Percentiles rank a stretch among this genome's conserved stretches.
Conservation (phyloP, 1,140 invertebrate species). For the Drepana arcuata region DNA sequence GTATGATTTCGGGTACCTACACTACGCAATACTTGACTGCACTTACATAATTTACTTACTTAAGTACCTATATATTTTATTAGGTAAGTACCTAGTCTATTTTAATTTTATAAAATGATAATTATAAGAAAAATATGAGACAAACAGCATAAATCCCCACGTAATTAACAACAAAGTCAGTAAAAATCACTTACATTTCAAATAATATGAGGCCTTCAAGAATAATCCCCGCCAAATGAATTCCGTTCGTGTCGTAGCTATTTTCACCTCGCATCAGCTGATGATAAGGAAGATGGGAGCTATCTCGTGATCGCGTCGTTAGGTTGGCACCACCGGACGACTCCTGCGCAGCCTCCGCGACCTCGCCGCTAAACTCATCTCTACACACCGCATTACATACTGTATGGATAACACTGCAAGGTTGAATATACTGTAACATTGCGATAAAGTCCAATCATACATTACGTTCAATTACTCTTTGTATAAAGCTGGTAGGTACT, state of each 20-base stretch:
- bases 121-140: no score
- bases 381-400: not conserved
- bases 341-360: slow-evolving; percentile 45
- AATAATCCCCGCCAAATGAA: slow-evolving; percentile 6
- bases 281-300: slow-evolving; percentile 57
- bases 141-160: no score
- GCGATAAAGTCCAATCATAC: no score
- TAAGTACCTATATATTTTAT: no score
- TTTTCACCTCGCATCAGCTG: slow-evolving; percentile 48
- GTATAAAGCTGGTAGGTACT: no score
- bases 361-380: slow-evolving; percentile 12
- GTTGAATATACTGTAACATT: not conserved
- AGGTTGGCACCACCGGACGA: slow-evolving; percentile 46
- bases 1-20: no score
- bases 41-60: no score
- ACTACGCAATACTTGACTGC: no score
- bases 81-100: no score
- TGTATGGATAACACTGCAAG: not conserved
- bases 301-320: slow-evolving; percentile 55
- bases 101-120: no score
- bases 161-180: no score
- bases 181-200: slow-evolving; percentile 7
- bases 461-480: no score
- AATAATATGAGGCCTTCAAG: not conserved
- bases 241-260: slow-evolving; percentile 26